Base-by-base conservation (phyloP, 2,113 vertebrate species). In the Nothobranchius kuhntae region DNA sequence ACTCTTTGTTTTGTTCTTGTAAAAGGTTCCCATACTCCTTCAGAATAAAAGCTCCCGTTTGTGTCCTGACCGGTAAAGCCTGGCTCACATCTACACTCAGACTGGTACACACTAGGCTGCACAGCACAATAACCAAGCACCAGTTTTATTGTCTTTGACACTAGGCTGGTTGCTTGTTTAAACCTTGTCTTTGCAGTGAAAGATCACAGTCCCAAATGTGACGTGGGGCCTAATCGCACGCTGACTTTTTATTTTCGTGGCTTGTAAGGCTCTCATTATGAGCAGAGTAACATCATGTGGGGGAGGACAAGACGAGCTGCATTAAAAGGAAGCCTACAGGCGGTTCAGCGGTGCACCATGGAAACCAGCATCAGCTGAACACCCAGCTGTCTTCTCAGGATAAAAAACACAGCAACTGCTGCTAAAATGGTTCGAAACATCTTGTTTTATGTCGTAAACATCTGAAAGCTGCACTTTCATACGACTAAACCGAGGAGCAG, bases 271-370 rank as follows among this genome's bases (percentile, higher is more conserved):
- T 44, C 47, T 71, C 45, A 77, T 74, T 82, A 71, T 65, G 56
- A 71, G 63, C 66, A 62, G 36, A 58, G 53, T 53, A 63, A 74
- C 59, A 58, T 54, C 47, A 21, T 78, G 82, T 76, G 82, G 68
- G 74, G 62, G 85, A 82, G 82, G 77, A 82, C 59, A 65, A 62
- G 30, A 3, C 30, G 30, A 30, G 30, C 56, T 48, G 63, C 44
- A 36, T 68, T 73, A 65, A 74, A 21, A 40, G 52, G 54, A 71
- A 67, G 67, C 63, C 50, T 60, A 47, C 65, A 53, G 66, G 68
- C 65, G 53, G 45, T 53, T 71, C 46, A 66, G 30, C 56, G 40
- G 52, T 46, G 77, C 74, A 75, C 80, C 77, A 85, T 83, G 80
- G 82, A 71, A 87, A 84, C 79, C 53, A 77, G 69, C 35, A 66